These are phyloP conservation scores for Spea multiplicata DNA, from an alignment of 2,113 vertebrate species.

Conservation along the genomic window DNA sequence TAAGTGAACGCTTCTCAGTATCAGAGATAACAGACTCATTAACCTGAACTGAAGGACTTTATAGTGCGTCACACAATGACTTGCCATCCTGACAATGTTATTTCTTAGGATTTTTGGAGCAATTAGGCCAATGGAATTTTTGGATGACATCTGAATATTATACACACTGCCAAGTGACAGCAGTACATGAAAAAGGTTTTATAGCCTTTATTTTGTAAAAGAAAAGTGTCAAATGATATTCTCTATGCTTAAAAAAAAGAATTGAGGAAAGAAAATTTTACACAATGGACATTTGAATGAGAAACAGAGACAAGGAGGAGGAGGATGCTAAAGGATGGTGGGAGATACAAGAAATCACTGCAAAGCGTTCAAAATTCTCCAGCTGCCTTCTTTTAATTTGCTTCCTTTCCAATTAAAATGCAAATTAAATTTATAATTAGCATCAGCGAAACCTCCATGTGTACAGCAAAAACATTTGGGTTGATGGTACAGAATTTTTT, in stretches of 20 bases:
- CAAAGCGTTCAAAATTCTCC: slow-evolving; percentile 97
- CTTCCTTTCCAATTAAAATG: slow-evolving; percentile 99
- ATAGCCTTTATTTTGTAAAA: neutral
- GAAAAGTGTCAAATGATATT: neutral
- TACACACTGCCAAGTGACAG: neutral
- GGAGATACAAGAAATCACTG: slow-evolving; percentile 80
- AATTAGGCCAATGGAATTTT: slow-evolving; percentile 5
- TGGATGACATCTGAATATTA: neutral
- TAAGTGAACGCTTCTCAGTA: too few relatives aligned
- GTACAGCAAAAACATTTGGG: slow-evolving; percentile 95
- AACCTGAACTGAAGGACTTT: neutral
- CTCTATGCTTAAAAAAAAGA: slow-evolving; percentile 36
- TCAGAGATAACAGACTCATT: neutral
- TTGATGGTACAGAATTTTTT: slow-evolving; percentile 63
- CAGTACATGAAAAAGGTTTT: neutral
- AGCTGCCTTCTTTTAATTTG: slow-evolving; percentile 99
- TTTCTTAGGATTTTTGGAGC: neutral
- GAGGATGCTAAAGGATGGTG: slow-evolving; percentile 69
- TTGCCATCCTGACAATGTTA: neutral
- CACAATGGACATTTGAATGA: slow-evolving; percentile 70
- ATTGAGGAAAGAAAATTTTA: slow-evolving; percentile 50
- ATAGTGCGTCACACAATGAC: too few relatives aligned
- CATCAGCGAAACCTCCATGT: slow-evolving; percentile 97
- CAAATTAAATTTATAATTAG: slow-evolving; percentile 99
- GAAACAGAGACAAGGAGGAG: slow-evolving; percentile 65